Evolutionary conservation across 2,888 invertebrate genomes (phyloP).

Genomic region (Conistra vaccinii): DNA sequence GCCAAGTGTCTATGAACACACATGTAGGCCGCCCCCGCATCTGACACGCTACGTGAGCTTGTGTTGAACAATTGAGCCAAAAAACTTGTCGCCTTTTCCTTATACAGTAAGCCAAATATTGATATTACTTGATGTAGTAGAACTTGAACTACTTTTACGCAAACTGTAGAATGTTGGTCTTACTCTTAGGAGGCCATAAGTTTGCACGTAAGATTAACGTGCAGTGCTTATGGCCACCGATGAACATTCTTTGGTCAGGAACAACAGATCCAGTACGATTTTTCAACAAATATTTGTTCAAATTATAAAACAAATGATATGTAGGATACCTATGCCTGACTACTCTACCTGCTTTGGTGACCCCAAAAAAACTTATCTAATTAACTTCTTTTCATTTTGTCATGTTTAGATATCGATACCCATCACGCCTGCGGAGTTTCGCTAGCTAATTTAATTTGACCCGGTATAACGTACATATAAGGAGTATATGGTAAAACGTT

Average conservation of each 20-base stretch:
- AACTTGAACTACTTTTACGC: not conserved
- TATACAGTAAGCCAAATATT: not conserved
- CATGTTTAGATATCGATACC: too few species aligned
- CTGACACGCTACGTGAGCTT: slow-evolving; percentile 12
- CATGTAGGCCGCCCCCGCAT: slow-evolving; percentile 11
- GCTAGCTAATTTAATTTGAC: too few species aligned
- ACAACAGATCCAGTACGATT: not conserved
- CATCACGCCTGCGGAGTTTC: too few species aligned
- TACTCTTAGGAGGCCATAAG: not conserved
- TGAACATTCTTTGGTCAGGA: not conserved
- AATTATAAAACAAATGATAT: not conserved
- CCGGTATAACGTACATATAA: too few species aligned
- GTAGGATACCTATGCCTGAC: too few species aligned
- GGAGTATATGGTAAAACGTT: too few species aligned
- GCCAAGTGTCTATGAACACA: slow-evolving; percentile 39
- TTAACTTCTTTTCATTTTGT: too few species aligned
- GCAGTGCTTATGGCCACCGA: not conserved
- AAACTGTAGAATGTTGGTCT: not conserved
- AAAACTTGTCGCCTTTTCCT: not conserved
- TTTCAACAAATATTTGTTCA: not conserved
- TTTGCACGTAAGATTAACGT: not conserved
- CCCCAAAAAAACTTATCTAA: too few species aligned
- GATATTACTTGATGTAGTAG: not conserved
- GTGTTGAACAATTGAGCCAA: slow-evolving; percentile 5
- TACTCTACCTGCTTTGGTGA: too few species aligned